A percentile compares a stretch with the other conserved stretches of the same genome.
Conservation (phyloP, 2,888 invertebrate genomes). For the Caenorhabditis wallacei region DNA sequence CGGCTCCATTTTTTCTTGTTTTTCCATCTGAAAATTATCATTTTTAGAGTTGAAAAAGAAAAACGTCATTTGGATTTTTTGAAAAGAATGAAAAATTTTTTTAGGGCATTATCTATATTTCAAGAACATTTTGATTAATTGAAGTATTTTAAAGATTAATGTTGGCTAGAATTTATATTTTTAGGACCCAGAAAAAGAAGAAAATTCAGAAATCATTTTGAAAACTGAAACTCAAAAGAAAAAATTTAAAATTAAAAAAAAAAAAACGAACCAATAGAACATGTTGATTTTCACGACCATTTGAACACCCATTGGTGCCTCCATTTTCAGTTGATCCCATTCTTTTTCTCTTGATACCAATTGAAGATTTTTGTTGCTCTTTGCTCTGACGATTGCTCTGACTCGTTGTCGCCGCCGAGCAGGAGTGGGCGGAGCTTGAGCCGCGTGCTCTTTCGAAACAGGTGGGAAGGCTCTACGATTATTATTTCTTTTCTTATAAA, state of each 20-base stretch:
- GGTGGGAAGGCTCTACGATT: conserved; percentile 42
- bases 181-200: not conserved
- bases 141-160: not conserved
- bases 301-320: conserved; percentile 25
- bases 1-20: conserved; percentile 65
- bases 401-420: conserved; percentile 42
- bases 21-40: conserved; percentile 53
- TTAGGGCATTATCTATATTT: no score
- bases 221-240: not conserved
- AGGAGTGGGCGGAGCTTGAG: conserved; percentile 49
- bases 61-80: not conserved
- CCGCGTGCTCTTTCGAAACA: conserved; percentile 37
- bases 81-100: not conserved
- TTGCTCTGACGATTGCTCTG: conserved; percentile 45
- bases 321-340: conserved; percentile 38
- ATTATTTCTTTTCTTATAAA: not conserved
- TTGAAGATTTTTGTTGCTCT: conserved; percentile 10
- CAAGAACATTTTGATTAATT: not conserved
- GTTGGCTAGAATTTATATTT: not conserved
- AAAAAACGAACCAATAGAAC: conserved; percentile 25
- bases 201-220: not conserved
- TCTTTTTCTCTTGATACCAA: conserved; percentile 16
- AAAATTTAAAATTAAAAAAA: not conserved
- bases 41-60: not conserved
- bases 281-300: conserved; percentile 36